Conservation (phyloP, 2,113 vertebrate species). For the Motacilla tschutschensis region DNA sequence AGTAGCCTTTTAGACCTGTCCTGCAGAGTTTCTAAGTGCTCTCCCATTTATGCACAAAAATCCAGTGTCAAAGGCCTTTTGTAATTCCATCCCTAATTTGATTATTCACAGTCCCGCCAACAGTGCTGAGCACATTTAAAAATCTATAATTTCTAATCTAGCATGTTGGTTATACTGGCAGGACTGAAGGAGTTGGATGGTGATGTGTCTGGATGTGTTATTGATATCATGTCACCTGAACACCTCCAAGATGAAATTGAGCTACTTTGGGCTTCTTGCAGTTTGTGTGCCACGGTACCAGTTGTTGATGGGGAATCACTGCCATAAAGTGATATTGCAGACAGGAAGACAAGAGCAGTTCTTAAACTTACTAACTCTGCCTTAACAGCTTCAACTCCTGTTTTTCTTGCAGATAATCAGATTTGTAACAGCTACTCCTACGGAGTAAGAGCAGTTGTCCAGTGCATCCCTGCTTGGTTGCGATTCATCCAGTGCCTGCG, state of each 20-base stretch:
- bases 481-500: conserved; percentile 97
- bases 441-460: conserved; percentile 92
- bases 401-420: conserved; percentile 56
- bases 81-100: conserved; percentile 21
- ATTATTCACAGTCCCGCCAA: background rate
- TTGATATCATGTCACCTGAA: background rate
- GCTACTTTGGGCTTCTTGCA: background rate
- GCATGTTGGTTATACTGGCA: background rate
- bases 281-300: background rate
- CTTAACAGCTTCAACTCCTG: background rate
- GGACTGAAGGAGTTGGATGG: background rate
- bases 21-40: background rate
- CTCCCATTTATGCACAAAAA: conserved; percentile 36
- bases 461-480: conserved; percentile 97
- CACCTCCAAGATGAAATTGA: background rate
- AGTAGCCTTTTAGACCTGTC: background rate
- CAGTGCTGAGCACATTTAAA: background rate
- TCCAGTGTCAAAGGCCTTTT: background rate
- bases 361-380: background rate
- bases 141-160: background rate
- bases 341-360: background rate
- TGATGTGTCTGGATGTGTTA: background rate
- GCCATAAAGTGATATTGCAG: background rate
- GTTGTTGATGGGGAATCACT: background rate
- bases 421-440: conserved; percentile 92